phyloP scores from a whole-genome alignment of 2,888 invertebrate species.

The Acrobasis suavella region DNA sequence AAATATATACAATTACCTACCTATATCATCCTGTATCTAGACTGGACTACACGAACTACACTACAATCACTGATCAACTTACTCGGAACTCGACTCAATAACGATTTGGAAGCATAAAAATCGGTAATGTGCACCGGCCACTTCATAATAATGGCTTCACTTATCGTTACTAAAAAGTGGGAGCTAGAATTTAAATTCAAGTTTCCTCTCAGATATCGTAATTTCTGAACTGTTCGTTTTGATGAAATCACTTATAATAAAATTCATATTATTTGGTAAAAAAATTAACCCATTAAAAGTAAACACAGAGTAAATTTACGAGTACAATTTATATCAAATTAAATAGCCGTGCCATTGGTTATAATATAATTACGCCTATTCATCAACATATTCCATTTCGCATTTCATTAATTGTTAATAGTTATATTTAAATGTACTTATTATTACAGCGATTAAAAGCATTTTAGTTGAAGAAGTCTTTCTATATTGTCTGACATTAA shows the following conservation, averaged over 20 bases:
- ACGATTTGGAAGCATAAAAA: slow-evolving; percentile 18
- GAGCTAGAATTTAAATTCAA: background rate
- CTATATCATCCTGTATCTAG: background rate
- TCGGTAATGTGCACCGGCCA: slow-evolving; percentile 17
- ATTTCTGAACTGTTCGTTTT: background rate
- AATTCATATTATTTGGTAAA: no score
- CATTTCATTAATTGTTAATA: no score
- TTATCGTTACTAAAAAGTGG: slow-evolving; percentile 7
- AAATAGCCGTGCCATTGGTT: no score
- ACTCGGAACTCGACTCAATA: slow-evolving; percentile 5
- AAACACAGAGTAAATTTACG: no score
- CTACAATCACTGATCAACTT: slow-evolving; percentile 19
- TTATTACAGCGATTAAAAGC: no score
- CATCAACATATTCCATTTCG: no score
- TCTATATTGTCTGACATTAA: no score
- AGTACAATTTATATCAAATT: no score
- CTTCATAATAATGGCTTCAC: slow-evolving; percentile 1
- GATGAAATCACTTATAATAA: background rate
- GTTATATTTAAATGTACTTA: no score
- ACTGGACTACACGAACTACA: background rate
- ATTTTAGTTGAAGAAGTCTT: no score
- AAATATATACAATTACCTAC: no score
- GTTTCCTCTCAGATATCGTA: background rate
- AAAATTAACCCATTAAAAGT: background rate
- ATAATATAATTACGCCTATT: no score